These are phyloP conservation scores for Pseudomyrmex cubaensis DNA, from an alignment of 1,140 invertebrate genomes.

Conservation along the genomic window DNA sequence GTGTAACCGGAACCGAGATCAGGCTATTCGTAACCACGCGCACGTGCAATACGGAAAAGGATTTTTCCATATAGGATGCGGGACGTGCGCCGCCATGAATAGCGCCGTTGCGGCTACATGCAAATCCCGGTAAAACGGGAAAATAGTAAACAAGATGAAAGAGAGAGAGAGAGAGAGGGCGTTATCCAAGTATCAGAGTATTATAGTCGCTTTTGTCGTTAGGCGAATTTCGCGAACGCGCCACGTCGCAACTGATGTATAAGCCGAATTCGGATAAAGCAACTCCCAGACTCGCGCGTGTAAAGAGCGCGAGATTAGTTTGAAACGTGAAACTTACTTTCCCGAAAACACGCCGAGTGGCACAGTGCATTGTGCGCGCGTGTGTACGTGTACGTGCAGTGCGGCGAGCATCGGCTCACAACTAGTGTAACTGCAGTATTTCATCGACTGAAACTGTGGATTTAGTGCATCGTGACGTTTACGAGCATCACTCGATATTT, in stretches of 20 bases:
- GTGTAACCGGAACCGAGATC: conserved; percentile 50
- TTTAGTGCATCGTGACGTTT: no score
- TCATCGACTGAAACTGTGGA: background rate
- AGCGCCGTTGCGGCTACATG: conserved; percentile 51
- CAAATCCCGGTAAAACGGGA: conserved; percentile 57
- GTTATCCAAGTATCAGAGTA: conserved; percentile 46
- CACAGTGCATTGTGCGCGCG: background rate
- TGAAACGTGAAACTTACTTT: conserved; percentile 35
- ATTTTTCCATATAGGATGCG: conserved; percentile 53
- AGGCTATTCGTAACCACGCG: conserved; percentile 55
- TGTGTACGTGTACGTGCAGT: no score
- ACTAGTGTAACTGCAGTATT: background rate
- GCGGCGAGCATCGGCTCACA: background rate
- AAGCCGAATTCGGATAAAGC: conserved; percentile 43
- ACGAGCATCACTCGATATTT: no score
- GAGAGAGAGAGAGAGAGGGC: background rate
- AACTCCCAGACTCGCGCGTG: background rate
- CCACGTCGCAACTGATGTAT: conserved; percentile 9
- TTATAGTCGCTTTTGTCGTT: conserved; percentile 52
- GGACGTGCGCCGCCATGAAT: conserved; percentile 46
- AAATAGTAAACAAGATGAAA: conserved; percentile 49
- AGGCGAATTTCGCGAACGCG: conserved; percentile 35
- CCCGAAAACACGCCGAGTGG: background rate
- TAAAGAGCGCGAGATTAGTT: conserved; percentile 38
- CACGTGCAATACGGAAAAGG: conserved; percentile 56